Conservation (phyloP, 2,797 vertebrate species). For the Lepilemur ruficaudatus region DNA sequence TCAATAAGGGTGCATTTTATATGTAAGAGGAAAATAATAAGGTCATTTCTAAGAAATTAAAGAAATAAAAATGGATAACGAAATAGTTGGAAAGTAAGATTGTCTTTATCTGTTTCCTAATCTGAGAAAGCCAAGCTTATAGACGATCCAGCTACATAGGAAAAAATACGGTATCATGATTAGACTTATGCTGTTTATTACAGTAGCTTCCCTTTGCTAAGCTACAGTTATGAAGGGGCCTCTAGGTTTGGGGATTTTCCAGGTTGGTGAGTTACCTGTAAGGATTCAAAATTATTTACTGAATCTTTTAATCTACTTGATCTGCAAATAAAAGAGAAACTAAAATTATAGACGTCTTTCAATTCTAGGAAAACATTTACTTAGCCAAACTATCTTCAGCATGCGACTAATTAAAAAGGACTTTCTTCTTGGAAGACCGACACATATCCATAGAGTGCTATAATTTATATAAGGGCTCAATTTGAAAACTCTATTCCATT, state of each 20-base stretch:
- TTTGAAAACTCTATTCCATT: constrained; percentile 31
- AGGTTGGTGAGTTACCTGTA: background rate
- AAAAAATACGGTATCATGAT: background rate
- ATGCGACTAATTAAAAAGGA: background rate
- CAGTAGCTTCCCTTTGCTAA: background rate
- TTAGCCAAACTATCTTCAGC: background rate
- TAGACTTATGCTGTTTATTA: background rate
- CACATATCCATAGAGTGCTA: background rate
- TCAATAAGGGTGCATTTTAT: background rate
- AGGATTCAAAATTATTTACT: background rate
- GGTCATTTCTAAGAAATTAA: background rate
- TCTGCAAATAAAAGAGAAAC: constrained; percentile 40
- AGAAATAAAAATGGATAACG: background rate
- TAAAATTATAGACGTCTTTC: constrained; percentile 20
- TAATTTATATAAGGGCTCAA: background rate
- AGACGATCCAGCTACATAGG: background rate
- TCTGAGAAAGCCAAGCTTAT: background rate
- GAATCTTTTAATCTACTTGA: background rate
- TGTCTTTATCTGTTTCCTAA: background rate
- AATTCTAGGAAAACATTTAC: constrained; percentile 11
- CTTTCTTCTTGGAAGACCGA: constrained; percentile 19
- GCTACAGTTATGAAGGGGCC: background rate
- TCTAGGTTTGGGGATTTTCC: background rate
- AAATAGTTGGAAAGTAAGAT: background rate
- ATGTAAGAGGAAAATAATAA: background rate